Percentiles rank a stretch among this genome's conserved stretches.
phyloP scores from a whole-genome alignment of 2,888 invertebrate species.

The Chrysolina oricalcia region DNA sequence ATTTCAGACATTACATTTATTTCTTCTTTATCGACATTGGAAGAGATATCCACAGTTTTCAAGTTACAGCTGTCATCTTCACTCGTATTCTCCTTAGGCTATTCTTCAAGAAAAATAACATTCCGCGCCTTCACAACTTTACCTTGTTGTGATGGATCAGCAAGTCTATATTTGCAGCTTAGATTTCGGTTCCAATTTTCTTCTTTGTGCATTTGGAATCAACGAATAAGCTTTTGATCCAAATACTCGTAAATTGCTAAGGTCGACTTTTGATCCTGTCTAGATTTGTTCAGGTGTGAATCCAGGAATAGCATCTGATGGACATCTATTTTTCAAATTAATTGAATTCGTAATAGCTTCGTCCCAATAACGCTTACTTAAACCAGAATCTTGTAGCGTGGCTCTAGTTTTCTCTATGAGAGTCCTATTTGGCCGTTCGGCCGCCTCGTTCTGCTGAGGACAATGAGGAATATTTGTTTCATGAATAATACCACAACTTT shows the following conservation, averaged over 20 bases:
- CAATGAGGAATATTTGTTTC: not conserved
- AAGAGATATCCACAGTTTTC: too few relatives aligned
- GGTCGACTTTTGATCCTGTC: constrained; percentile 1
- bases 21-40: too few relatives aligned
- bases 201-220: too few relatives aligned
- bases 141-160: not conserved
- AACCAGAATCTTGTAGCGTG: too few relatives aligned
- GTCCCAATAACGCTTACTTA: too few relatives aligned
- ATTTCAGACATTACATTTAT: too few relatives aligned
- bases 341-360: too few relatives aligned
- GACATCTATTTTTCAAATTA: too few relatives aligned
- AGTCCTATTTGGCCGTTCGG: not conserved
- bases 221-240: not conserved
- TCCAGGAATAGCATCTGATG: not conserved
- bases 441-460: not conserved
- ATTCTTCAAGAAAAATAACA: not conserved
- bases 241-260: not conserved
- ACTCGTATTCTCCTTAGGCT: too few relatives aligned
- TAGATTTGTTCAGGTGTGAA: not conserved
- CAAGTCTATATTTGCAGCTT: not conserved
- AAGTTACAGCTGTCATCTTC: too few relatives aligned
- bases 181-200: not conserved
- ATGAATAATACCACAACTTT: not conserved
- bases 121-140: not conserved
- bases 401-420: constrained; percentile 11